Evolutionary conservation across 2,797 vertebrate species (phyloP).

Genomic region (Pipistrellus nathusii): DNA sequence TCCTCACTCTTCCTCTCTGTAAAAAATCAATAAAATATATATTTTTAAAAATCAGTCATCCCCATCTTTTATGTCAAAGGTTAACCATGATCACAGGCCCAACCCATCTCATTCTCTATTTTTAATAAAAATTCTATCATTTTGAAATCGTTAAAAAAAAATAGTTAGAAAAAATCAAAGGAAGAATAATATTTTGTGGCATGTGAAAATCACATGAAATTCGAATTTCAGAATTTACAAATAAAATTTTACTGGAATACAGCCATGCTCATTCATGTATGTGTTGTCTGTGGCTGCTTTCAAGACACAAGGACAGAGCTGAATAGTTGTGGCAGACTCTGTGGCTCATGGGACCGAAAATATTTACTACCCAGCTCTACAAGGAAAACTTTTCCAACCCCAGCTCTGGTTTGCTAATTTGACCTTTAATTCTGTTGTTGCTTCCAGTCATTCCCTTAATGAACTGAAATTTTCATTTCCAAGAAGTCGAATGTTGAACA

Average conservation of each 20-base stretch:
- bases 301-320: neutral
- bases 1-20: too few relatives aligned
- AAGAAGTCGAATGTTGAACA: slow-evolving; percentile 3
- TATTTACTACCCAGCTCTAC: neutral
- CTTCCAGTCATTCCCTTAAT: neutral
- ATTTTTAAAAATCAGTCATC: neutral
- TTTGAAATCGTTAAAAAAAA: too few relatives aligned
- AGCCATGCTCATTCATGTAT: neutral
- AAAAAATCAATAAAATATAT: too few relatives aligned
- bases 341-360: neutral
- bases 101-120: neutral
- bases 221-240: neutral
- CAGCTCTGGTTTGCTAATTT: neutral
- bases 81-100: neutral
- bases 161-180: neutral
- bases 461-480: neutral
- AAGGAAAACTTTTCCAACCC: neutral
- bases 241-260: neutral
- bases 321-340: neutral
- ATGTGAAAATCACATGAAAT: neutral
- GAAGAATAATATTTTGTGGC: neutral
- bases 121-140: neutral
- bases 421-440: neutral
- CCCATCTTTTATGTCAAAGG: neutral
- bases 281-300: neutral